phyloP scores from a whole-genome alignment of 2,113 vertebrate species.

The Poecile atricapillus region DNA sequence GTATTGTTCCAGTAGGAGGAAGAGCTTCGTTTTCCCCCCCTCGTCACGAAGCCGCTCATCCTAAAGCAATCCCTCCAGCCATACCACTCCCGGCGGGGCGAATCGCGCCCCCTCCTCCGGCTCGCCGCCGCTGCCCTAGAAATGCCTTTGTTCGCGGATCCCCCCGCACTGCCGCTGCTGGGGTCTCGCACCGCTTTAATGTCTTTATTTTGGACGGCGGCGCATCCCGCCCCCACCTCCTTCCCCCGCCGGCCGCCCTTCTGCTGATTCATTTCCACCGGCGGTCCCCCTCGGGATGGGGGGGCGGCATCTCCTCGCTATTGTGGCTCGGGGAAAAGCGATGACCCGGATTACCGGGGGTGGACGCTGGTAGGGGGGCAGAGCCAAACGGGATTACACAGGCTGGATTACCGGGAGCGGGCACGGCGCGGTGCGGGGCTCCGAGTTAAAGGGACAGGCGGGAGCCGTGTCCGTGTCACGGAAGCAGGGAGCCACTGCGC shows the following conservation, averaged over 20 bases:
- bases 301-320: not conserved
- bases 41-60: not conserved
- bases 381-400: not conserved
- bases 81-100: not conserved
- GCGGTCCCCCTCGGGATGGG: not conserved
- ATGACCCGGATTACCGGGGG: slow-evolving; percentile 17
- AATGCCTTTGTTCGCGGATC: slow-evolving; percentile 60
- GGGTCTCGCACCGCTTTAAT: not conserved
- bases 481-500: not conserved
- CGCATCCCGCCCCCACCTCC: not conserved
- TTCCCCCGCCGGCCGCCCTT: slow-evolving; percentile 26
- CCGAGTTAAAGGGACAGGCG: not conserved
- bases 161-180: not conserved
- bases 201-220: not conserved
- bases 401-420: not conserved
- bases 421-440: not conserved
- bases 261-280: slow-evolving; percentile 74
- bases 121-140: slow-evolving; percentile 55
- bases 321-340: not conserved
- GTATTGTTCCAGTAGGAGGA: not conserved
- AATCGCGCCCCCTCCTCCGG: slow-evolving; percentile 15
- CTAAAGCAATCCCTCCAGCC: not conserved
- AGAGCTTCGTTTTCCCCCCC: not conserved
- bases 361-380: not conserved
- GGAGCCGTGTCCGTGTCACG: not conserved